Evolutionary conservation across 1,140 invertebrate species (phyloP), one percentile per base, ranked within the genome.

Genomic region (Bombus polaris): DNA sequence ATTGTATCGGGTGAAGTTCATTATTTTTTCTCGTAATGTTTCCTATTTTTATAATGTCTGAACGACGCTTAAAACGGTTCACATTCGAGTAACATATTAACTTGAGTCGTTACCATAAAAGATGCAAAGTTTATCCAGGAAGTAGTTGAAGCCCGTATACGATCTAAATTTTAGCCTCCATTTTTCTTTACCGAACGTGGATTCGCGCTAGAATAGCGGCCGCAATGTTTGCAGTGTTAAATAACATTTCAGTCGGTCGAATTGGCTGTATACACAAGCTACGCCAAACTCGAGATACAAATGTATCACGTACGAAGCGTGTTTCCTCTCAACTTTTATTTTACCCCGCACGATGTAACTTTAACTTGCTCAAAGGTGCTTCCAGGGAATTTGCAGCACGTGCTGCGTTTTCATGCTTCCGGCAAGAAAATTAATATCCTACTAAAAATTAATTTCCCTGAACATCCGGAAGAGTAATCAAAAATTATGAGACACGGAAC

Each of bases 301-400:
- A 32, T 37, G 44, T 75, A 57, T 75, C 73, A 57, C 74, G 74
- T 37, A 35, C 53, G 47, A 59, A 9, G 37, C 74, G 74, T 59
- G 53, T 25, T 76, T 18, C 53, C 35, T 13, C 44, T 35, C 73
- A 57, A 75, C 47, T 75, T 75, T 75, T 75, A 75, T 75, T 35
- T 53, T 4, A 12, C 44, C 28, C 12, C 25, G 72, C 25, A 6
- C 32, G 73, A 35, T 28, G 47, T 59, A 37, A 57, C 47, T 59
- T 76, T 13, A 76, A 59, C 53, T 37, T 32, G 53, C 4, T 39
- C 25, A n/a, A 59, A 28, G 35, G 0, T 59, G 13, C 73, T 39
- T 5, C 5, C 4, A 28, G 3, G 35, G 22, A 37, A 76, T 76
- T 59, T 35, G 25, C 18, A 12, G 53, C 71, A 44, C 71, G 71